These are phyloP conservation scores for Argyra leucocephala DNA, from an alignment of 2,888 invertebrate species.

Conservation along the genomic window DNA sequence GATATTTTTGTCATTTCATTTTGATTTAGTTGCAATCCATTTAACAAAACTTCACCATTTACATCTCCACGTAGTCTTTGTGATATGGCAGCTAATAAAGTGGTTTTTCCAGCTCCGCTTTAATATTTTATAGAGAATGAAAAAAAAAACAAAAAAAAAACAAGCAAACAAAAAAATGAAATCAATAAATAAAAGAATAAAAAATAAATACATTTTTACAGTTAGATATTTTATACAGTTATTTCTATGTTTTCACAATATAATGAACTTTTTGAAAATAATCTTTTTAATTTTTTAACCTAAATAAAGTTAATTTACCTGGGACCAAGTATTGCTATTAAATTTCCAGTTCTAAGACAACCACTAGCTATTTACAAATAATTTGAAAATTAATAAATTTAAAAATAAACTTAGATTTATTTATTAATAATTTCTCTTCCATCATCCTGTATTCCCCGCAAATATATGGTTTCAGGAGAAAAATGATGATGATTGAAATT, in stretches of 20 bases:
- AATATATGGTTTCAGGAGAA: too few species aligned
- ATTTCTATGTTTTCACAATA: too few species aligned
- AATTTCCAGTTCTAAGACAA: constrained; percentile 55
- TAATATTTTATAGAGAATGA: constrained; percentile 28
- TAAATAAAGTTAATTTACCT: constrained; percentile 45
- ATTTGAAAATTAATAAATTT: not conserved
- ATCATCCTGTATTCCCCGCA: too few species aligned
- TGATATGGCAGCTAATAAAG: constrained; percentile 62
- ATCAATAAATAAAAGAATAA: not conserved
- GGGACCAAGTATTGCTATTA: constrained; percentile 66
- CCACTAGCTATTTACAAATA: constrained; percentile 53
- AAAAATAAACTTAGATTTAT: too few species aligned
- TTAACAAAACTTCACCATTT: constrained; percentile 60
- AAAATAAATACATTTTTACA: not conserved
- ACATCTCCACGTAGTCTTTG: constrained; percentile 58
- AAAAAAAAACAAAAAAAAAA: not conserved
- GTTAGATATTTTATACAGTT: too few species aligned
- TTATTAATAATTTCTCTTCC: too few species aligned
- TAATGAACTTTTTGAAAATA: too few species aligned
- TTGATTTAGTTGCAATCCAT: constrained; percentile 55
- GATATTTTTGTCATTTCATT: constrained; percentile 64
- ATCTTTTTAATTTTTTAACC: too few species aligned
- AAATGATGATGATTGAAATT: constrained; percentile 13
- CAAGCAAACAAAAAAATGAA: not conserved
- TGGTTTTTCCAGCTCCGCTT: constrained; percentile 71